phyloP scores from a whole-genome alignment of 2,888 invertebrate genomes.

The Anarsia innoxiella region DNA sequence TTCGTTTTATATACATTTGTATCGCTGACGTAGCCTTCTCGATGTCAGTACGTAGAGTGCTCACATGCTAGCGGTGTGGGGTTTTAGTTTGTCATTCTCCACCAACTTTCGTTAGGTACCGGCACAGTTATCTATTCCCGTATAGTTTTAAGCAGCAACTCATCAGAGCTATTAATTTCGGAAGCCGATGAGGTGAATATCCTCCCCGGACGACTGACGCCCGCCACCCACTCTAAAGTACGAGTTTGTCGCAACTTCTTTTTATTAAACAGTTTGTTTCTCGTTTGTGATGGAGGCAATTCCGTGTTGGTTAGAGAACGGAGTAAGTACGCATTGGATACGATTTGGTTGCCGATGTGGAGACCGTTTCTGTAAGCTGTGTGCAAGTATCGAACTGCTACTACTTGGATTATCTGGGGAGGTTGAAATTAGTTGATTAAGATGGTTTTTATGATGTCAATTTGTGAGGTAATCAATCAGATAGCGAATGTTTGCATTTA shows the following conservation, averaged over 20 bases:
- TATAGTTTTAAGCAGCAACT: slow-evolving; percentile 56
- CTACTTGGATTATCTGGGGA: slow-evolving; percentile 52
- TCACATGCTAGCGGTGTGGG: too few species aligned
- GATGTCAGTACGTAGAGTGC: too few species aligned
- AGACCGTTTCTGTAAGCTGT: slow-evolving; percentile 61
- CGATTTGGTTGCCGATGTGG: slow-evolving; percentile 52
- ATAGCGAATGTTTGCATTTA: too few species aligned
- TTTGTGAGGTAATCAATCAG: too few species aligned
- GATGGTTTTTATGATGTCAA: not conserved
- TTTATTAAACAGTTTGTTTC: slow-evolving; percentile 33
- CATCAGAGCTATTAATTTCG: slow-evolving; percentile 53
- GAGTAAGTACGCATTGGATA: slow-evolving; percentile 53
- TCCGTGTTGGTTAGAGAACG: slow-evolving; percentile 48
- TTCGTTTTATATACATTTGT: too few species aligned
- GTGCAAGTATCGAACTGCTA: slow-evolving; percentile 59
- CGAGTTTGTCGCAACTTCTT: slow-evolving; percentile 36
- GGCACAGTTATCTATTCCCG: slow-evolving; percentile 39
- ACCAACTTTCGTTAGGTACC: too few species aligned
- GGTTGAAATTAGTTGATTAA: not conserved
- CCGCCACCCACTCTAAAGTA: slow-evolving; percentile 55
- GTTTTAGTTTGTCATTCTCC: too few species aligned
- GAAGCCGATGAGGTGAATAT: slow-evolving; percentile 44
- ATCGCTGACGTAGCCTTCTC: too few species aligned
- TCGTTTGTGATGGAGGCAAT: not conserved
- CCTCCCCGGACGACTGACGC: slow-evolving; percentile 33